Base-by-base conservation (phyloP, 2,888 invertebrate species). In the Cosmia pyralina region DNA sequence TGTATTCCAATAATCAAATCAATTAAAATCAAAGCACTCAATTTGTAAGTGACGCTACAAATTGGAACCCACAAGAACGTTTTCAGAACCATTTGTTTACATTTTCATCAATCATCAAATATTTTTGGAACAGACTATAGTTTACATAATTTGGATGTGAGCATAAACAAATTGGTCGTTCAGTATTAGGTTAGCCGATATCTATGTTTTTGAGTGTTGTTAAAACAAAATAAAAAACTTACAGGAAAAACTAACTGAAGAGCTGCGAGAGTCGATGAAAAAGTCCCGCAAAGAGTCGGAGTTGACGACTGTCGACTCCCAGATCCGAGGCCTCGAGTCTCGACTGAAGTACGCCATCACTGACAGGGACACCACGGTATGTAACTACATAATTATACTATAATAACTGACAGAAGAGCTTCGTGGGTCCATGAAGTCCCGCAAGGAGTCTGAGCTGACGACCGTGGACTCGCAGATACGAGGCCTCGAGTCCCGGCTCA, bases 211-310 rank as follows among this genome's bases (percentile, higher is more conserved):
- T 8, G 41, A 41, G 41, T 41, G 41, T 41, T 41, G 8, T 41
- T 41, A 41, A 41, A 5, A 41, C 41, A 5, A 41, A 41, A 41
- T n/a, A n/a, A 41, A 41, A 41, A 41, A 28, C 28, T 28, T 55
- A 55, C 15, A 55, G 97, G 99, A 99, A 93, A 98, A 98, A 93
- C 96, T 99, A 53, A 98, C 98, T 0, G 99, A 99, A 90, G 99
- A 99, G 92, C 96, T 99, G 46, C 97, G 99, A 68, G 99, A 99
- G 92, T 97, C 99, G 52, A 98, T 99, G 97, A 99, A 99, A 94
- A 98, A 99, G 94, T 98, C 99, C 0, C 97, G 99, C 67, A 99
- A 99, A 92, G 99, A 99, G 96, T 99, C 99, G 0, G 99, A 99
- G 94, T 96, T 99, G 78, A 99, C 99, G 85, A 99, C 99, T 0